A percentile compares a stretch with the other conserved stretches of the same genome.
Conservation (phyloP, 2,797 vertebrate species). For the Pterois miles region DNA sequence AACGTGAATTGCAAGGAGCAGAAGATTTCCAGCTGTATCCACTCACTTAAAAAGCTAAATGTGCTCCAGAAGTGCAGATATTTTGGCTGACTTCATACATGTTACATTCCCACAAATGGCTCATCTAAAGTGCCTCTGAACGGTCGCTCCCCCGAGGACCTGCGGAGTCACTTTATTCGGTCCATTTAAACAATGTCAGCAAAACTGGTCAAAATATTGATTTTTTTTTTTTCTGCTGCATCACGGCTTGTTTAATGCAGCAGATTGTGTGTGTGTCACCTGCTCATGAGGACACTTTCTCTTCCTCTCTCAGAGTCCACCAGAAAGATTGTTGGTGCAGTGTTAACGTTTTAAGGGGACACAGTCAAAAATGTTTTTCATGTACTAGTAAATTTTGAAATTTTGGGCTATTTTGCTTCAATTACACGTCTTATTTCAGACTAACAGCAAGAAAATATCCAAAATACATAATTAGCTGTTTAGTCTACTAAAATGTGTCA, state of each 20-base stretch:
- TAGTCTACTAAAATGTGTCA: too few species aligned
- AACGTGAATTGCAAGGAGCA: background rate
- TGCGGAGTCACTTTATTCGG: background rate
- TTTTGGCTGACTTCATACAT: background rate
- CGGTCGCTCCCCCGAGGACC: background rate
- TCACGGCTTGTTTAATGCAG: background rate
- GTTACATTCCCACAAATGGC: background rate
- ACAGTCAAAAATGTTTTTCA: too few species aligned
- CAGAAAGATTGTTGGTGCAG: conserved; percentile 14
- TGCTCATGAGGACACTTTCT: background rate
- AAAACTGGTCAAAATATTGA: background rate
- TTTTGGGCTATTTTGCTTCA: too few species aligned
- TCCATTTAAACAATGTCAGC: background rate
- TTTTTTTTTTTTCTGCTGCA: background rate
- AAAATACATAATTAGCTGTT: too few species aligned
- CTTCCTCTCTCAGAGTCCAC: conserved; percentile 4
- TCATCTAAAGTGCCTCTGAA: conserved; percentile 15
- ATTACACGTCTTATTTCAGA: too few species aligned
- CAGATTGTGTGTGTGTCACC: background rate
- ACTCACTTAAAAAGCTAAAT: background rate
- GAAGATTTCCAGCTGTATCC: background rate
- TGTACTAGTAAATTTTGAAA: too few species aligned
- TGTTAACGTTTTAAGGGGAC: background rate
- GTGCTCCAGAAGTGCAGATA: background rate
- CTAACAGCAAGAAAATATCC: too few species aligned